Base-by-base conservation (phyloP, 2,113 vertebrate species). In the Cochlearius cochlearius region DNA sequence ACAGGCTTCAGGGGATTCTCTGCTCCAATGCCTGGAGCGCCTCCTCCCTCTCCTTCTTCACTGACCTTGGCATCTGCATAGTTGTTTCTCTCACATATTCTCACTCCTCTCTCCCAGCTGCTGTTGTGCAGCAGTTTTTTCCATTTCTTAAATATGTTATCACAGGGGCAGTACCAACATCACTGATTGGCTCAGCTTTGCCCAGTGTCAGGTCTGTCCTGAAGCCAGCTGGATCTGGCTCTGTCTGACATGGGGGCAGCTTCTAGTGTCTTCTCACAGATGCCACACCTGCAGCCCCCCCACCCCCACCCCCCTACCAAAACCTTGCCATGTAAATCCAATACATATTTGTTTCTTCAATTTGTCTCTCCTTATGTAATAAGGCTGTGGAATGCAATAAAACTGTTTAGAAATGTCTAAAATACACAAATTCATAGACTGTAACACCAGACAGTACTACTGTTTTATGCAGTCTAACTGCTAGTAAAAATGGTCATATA, bases 131-230 rank as follows among this genome's bases (percentile, higher is more conserved):
- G 14, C 3, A 29, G 9, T 47, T 82, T 66, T 78, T 55, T 43
- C 8, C 38, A 22, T 82, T 71, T 62, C 34, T 80, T 66, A 38
- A 74, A 56, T n/a, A 64, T 4, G 6, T 20, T 56, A 21, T 38
- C 15, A 30, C 26, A 58, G 22, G 62, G 27, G 6, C 5, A 3
- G 2, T 80, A 13, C 15, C 1, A 1, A 5, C 21, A 4, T 41
- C 73, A 41, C 26, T 62, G 26, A 71, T 11, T 3, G 32, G 1
- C 20, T 89, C 52, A 56, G 52, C 26, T 56, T 84, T 76, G 36
- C 29, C 34, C 34, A 43, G 18, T 0, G 0, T 20, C 34, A 22
- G 6, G 12, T 66, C 38, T 56, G 2, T 20, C 72, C 58, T 63
- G 34, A 4, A 63, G 26, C 15, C 20, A 53, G 30, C 8, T 79